Evolutionary conservation across 2,113 vertebrate species (phyloP).

Genomic region (Prionailurus bengalensis): DNA sequence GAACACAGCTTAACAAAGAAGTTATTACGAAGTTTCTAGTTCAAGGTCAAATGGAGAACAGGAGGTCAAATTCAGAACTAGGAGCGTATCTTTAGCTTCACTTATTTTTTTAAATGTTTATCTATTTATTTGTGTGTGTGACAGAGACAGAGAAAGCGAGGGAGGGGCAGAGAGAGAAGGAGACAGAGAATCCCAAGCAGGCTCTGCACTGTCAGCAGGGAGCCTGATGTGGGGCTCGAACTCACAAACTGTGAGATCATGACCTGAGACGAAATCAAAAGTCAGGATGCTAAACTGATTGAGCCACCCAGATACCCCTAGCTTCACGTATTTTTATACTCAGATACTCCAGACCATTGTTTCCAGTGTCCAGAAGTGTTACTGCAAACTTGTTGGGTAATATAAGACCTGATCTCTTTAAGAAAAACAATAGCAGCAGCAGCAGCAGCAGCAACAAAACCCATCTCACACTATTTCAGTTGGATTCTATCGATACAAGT

Average conservation of each 20-base stretch:
- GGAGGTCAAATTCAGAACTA: neutral
- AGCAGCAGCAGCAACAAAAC: neutral
- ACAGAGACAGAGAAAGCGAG: no score
- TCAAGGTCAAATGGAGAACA: conserved; percentile 3
- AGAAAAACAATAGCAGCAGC: neutral
- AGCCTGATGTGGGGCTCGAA: no score
- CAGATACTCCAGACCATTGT: neutral
- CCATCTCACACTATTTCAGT: neutral
- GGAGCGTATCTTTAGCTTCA: neutral
- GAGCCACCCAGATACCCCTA: neutral
- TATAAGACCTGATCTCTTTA: neutral
- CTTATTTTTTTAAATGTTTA: neutral
- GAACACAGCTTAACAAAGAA: neutral
- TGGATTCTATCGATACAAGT: neutral
- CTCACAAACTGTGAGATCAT: no score
- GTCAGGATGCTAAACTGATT: no score
- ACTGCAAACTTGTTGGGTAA: neutral
- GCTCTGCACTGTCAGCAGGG: no score
- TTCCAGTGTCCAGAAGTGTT: conserved; percentile 33
- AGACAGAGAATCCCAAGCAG: no score
- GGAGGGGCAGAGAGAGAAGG: no score
- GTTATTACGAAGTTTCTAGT: conserved; percentile 25
- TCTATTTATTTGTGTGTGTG: no score
- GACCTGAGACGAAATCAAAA: no score
- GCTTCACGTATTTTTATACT: conserved; percentile 18